Evolutionary conservation across 1,140 invertebrate species (phyloP), one percentile per base, ranked within the genome.

Genomic region (Cardiocondyla obscurior): DNA sequence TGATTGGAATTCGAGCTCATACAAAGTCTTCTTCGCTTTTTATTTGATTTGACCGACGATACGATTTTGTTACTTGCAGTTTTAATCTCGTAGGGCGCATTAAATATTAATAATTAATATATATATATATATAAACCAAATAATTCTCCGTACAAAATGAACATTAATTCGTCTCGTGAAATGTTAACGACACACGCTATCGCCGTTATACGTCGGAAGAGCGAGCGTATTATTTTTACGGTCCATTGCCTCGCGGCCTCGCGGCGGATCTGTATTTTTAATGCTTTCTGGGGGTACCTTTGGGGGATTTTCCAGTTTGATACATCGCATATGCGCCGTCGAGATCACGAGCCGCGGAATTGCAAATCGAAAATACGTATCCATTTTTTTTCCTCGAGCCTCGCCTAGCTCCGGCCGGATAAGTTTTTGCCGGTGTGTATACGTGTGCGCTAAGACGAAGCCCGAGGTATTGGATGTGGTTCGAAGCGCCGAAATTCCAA

Each of bases 401-500:
- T 77, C 14, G 16, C 19, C 14, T 39, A 58, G 44, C 19, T 28
- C 2, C 30, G 33, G 58, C 25, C 22, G 28, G 53, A 1, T 42
- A 60, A 36, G 3, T 25, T 42, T 25, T 42, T 19, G 2, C 6
- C 14, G 4, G 22, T 22, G 51, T 14, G 51, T 6, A 14, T 39
- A 19, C 22, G 33, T 65, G 72, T 57, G 64, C 51, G 53, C 44
- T 67, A 51, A 39, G 69, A 49, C 62, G 84, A 79, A 77, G 55
- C 85, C 76, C 73, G 85, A 81, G 64, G 60, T 82, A 86, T 85
- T 85, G 81, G 57, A 87, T 83, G 81, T 85, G 55, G 69, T 84
- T 81, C 86, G 86, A 81, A 79, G 90, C 84, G 88, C 88, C 83
- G 83, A 91, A 79, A 90, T 92, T 92, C 89, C 84, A 87, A 92